These are phyloP conservation scores for Leptobrachium leishanense DNA, from an alignment of 2,113 vertebrate species.

Conservation along the genomic window DNA sequence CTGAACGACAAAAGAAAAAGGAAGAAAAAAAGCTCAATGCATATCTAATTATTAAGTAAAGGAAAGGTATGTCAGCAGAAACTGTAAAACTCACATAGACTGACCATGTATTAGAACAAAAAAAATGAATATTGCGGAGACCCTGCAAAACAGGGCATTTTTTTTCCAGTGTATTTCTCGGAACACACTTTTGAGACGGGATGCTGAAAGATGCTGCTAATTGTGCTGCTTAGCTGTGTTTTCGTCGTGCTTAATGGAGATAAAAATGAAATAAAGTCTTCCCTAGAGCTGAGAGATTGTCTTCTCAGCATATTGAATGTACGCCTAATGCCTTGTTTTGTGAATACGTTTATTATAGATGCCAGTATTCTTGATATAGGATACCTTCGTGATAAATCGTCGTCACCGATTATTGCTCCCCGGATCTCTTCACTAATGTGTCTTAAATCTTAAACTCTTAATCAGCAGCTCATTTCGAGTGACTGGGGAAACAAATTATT, in stretches of 20 bases:
- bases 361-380: background rate
- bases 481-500: background rate
- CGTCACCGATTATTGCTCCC: background rate
- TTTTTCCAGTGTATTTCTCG: background rate
- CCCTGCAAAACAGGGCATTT: background rate
- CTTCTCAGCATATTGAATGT: constrained; percentile 11
- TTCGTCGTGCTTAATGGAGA: background rate
- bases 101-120: no score
- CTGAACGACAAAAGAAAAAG: no score
- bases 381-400: background rate
- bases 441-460: constrained; percentile 5
- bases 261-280: background rate
- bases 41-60: no score
- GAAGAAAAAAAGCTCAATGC: no score
- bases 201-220: background rate
- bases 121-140: no score
- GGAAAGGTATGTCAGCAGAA: no score
- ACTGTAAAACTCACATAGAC: no score
- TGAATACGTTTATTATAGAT: background rate
- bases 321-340: background rate
- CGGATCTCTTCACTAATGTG: background rate
- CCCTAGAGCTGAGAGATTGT: constrained; percentile 1
- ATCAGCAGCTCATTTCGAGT: background rate
- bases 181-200: background rate
- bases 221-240: background rate